phyloP scores from a whole-genome alignment of 2,888 invertebrate species.

The Ethmia dodecea region DNA sequence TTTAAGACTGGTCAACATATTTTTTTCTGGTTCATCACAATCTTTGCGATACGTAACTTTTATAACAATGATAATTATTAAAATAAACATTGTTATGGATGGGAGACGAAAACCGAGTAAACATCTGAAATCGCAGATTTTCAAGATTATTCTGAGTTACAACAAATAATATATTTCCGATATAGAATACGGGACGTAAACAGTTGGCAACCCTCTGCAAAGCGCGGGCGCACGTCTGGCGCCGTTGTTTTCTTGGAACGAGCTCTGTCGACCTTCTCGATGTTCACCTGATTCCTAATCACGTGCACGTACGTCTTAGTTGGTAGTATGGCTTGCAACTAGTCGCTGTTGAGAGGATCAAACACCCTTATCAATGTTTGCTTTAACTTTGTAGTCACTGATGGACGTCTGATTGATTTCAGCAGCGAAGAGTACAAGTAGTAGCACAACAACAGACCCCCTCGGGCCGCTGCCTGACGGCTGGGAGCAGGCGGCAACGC shows the following conservation, averaged over 20 bases:
- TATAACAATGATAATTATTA: too few relatives aligned
- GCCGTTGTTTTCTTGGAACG: slow-evolving; percentile 59
- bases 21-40: too few relatives aligned
- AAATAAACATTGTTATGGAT: too few relatives aligned
- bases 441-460: slow-evolving; percentile 72
- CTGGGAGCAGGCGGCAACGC: slow-evolving; percentile 92
- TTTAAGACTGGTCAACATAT: too few relatives aligned
- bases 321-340: slow-evolving; percentile 56
- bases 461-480: slow-evolving; percentile 90
- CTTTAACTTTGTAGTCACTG: slow-evolving; percentile 2
- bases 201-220: slow-evolving; percentile 1
- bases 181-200: too few relatives aligned
- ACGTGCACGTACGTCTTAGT: slow-evolving; percentile 52
- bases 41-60: too few relatives aligned
- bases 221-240: slow-evolving; percentile 42
- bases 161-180: too few relatives aligned
- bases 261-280: slow-evolving; percentile 53
- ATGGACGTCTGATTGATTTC: slow-evolving; percentile 59
- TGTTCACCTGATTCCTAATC: slow-evolving; percentile 50
- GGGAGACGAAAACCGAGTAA: too few relatives aligned
- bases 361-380: slow-evolving; percentile 2
- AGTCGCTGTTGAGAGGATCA: slow-evolving; percentile 70
- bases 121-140: too few relatives aligned
- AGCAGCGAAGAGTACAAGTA: slow-evolving; percentile 77
- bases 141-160: too few relatives aligned